Conservation (phyloP, 2,888 invertebrate genomes). For the Cerastoderma edule region DNA sequence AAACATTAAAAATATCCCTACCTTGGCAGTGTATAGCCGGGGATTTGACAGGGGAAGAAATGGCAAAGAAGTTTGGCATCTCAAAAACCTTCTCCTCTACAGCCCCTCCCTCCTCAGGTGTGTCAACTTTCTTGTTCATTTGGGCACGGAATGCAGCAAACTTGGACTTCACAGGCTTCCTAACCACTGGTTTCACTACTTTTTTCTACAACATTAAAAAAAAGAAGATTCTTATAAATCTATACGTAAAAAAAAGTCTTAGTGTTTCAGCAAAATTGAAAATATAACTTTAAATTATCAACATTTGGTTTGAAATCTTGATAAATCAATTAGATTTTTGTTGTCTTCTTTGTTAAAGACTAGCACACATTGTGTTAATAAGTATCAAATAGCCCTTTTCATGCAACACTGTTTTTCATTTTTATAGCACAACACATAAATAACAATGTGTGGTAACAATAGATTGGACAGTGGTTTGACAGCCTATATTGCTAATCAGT, state of each 20-base stretch:
- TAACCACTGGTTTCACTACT: slow-evolving; percentile 50
- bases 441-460: too few species aligned
- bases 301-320: too few species aligned
- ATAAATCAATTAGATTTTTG: too few species aligned
- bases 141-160: slow-evolving; percentile 80
- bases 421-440: too few species aligned
- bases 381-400: too few species aligned
- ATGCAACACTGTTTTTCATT: too few species aligned
- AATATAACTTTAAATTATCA: too few species aligned
- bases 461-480: too few species aligned
- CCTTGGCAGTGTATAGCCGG: slow-evolving; percentile 73
- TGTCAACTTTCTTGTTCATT: slow-evolving; percentile 66
- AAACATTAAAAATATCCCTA: slow-evolving; percentile 29
- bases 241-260: neutral
- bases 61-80: slow-evolving; percentile 77
- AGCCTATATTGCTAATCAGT: too few species aligned
- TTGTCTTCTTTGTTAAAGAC: too few species aligned
- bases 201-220: slow-evolving; percentile 64
- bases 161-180: slow-evolving; percentile 73
- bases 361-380: too few species aligned
- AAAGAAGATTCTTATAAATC: neutral
- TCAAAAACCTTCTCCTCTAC: slow-evolving; percentile 75
- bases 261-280: too few species aligned
- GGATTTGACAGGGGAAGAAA: slow-evolving; percentile 74
- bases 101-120: slow-evolving; percentile 3